A percentile compares a stretch with the other conserved stretches of the same genome.
Evolutionary conservation across 1,140 invertebrate genomes (phyloP).

Genomic region (Magallana angulata): DNA sequence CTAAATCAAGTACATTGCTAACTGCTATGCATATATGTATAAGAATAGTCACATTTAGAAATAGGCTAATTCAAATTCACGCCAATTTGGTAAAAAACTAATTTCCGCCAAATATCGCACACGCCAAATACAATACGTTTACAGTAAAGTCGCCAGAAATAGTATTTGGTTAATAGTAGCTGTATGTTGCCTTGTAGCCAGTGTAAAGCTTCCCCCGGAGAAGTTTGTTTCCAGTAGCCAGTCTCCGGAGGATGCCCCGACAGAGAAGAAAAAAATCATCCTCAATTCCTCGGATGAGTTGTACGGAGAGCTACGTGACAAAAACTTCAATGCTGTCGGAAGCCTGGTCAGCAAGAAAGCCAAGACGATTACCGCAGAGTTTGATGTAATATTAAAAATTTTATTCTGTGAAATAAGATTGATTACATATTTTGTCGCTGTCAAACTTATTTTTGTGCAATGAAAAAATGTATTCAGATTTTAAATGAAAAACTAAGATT

Average conservation of each 20-base stretch:
- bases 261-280: slow-evolving; percentile 90
- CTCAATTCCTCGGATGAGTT: slow-evolving; percentile 94
- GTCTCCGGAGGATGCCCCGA: slow-evolving; percentile 73
- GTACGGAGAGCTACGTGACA: slow-evolving; percentile 92
- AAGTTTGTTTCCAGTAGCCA: slow-evolving; percentile 83
- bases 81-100: too few relatives aligned
- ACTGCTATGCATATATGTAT: too few relatives aligned
- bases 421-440: too few relatives aligned
- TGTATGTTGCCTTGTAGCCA: slow-evolving; percentile 81
- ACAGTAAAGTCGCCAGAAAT: background rate
- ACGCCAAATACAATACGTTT: too few relatives aligned
- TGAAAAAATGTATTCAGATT: too few relatives aligned
- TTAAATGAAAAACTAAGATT: too few relatives aligned
- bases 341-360: slow-evolving; percentile 92
- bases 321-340: slow-evolving; percentile 95
- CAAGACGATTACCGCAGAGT: slow-evolving; percentile 89
- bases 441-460: too few relatives aligned
- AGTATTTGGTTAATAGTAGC: background rate
- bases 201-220: slow-evolving; percentile 90
- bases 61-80: too few relatives aligned
- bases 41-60: too few relatives aligned
- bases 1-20: too few relatives aligned
- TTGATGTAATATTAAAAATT: slow-evolving; percentile 82
- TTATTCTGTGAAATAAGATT: background rate
- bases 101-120: too few relatives aligned